These are phyloP conservation scores for Cactoblastis cactorum DNA, from an alignment of 2,888 invertebrate species.

Conservation along the genomic window DNA sequence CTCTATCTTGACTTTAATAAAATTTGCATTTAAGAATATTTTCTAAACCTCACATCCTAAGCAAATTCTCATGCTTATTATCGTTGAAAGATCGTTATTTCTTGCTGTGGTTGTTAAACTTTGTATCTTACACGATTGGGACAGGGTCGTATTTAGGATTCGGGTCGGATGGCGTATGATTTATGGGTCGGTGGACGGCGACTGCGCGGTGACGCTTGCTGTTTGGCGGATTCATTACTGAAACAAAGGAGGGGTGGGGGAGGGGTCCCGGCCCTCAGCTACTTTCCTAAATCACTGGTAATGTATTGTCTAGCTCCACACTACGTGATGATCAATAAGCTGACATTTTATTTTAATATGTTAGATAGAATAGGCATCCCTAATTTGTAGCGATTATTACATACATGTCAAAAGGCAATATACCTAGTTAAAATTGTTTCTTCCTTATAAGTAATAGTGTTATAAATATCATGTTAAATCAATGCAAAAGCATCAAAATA, in stretches of 20 bases:
- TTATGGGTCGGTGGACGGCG: conserved; percentile 51
- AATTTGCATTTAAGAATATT: conserved; percentile 66
- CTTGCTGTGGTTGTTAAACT: conserved; percentile 11
- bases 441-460: too few species aligned
- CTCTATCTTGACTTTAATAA: conserved; percentile 50
- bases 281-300: conserved; percentile 75
- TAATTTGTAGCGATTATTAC: neutral
- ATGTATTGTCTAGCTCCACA: conserved; percentile 56
- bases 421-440: too few species aligned
- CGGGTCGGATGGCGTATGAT: conserved; percentile 52
- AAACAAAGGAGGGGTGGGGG: conserved; percentile 58
- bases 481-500: too few species aligned
- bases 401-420: too few species aligned
- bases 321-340: conserved; percentile 26
- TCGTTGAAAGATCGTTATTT: conserved; percentile 16
- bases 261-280: conserved; percentile 38
- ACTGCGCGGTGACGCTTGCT: conserved; percentile 69
- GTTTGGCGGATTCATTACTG: conserved; percentile 77
- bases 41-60: conserved; percentile 64
- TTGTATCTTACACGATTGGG: conserved; percentile 13
- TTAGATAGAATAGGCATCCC: neutral
- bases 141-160: conserved; percentile 47
- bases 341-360: neutral
- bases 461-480: too few species aligned
- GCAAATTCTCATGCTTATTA: conserved; percentile 40